Evolutionary conservation across 2,797 vertebrate species (phyloP).

Genomic region (Sebastes diploproa): DNA sequence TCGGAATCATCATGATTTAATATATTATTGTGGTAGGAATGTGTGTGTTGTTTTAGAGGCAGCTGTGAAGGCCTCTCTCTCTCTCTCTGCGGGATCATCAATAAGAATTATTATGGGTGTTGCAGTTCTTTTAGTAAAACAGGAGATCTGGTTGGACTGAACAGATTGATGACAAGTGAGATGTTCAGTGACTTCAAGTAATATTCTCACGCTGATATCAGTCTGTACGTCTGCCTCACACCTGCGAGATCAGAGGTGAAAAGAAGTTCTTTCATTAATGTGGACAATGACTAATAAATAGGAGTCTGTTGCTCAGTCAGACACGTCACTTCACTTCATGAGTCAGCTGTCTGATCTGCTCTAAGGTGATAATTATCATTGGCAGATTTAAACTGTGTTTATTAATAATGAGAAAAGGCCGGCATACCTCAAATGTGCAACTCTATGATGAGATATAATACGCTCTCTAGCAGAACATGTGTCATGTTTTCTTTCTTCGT

Average conservation of each 20-base stretch:
- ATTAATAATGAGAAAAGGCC: background rate
- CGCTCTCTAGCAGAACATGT: background rate
- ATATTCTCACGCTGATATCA: background rate
- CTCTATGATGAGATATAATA: background rate
- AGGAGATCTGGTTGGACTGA: background rate
- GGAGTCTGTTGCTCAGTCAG: background rate
- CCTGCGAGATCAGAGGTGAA: background rate
- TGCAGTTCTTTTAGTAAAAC: background rate
- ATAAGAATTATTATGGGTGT: conserved; percentile 13
- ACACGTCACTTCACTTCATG: background rate
- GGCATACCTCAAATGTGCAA: background rate
- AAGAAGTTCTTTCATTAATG: background rate
- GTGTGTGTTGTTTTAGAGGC: background rate
- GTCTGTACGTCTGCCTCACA: background rate
- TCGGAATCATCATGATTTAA: background rate
- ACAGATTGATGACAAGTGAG: background rate
- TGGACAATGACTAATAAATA: background rate
- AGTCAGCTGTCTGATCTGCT: background rate
- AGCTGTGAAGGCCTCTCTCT: no score
- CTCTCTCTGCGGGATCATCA: background rate
- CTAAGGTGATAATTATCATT: background rate
- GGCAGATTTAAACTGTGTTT: background rate
- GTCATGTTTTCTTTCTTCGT: background rate
- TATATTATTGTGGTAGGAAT: background rate
- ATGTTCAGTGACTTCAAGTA: background rate